Evolutionary conservation across 1,140 invertebrate species (phyloP), one percentile per base, ranked within the genome.

Genomic region (Danaus melanippus): DNA sequence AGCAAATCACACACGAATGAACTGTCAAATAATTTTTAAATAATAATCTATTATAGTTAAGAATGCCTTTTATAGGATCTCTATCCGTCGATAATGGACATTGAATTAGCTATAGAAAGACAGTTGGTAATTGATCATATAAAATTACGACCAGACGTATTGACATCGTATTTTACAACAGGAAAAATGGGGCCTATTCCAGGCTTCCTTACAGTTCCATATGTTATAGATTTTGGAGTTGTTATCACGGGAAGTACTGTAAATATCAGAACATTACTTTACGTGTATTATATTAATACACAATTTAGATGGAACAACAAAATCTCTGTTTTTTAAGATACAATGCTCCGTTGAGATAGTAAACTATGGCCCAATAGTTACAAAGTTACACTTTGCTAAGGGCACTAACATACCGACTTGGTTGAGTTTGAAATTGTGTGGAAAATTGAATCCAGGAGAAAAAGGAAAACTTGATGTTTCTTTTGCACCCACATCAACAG

Each of bases 21-120:
- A 32, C 21, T 2, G 21, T 8, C 21, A 32, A 32, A 32, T 32
- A 32, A 0, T 32, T 32, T 32, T 32, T 32, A 32, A 32, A 32
- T 32, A 4, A 32, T 32, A 21, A 7, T 32, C 6, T 4, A 32
- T 32, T 32, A 32, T 32, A 32, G 7, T 32, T 4, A 32, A 32
- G 6, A 32, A 32, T 32, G 21, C 50, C 46, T 46, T 52, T 74
- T 74, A 44, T 17, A 86, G 84, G 81, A 86, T 55, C 66, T 44
- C 1, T 82, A 74, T 58, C 84, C 84, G 21, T 66, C 76, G 9
- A 58, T 56, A 8, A 82, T 84, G 74, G 84, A 84, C 50, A 84
- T 86, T 50, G 81, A 84, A 47, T 67, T 86, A 42, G 75, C 76
- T 11, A 75, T 84, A 63, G 84, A 86, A 68, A 76, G 80, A 59